A percentile compares a stretch with the other conserved stretches of the same genome.
phyloP scores from a whole-genome alignment of 92 coral and sea anemone genomes.

The Paragorgia papillata region DNA sequence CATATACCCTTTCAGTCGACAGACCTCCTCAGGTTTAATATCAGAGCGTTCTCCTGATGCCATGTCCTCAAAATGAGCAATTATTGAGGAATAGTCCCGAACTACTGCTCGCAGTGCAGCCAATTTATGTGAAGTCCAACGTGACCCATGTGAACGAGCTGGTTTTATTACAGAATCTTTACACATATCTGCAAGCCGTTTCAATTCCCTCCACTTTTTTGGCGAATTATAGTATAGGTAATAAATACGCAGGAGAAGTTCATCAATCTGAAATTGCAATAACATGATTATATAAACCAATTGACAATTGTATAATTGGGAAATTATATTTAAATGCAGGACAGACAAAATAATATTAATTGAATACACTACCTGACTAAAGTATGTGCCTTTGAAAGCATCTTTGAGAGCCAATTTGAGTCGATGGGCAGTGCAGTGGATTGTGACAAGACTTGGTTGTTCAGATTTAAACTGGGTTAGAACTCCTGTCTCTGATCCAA shows the following conservation, averaged over 20 bases:
- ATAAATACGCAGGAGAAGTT: conserved; percentile 21
- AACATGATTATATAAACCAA: too few species aligned
- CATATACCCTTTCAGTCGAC: conserved; percentile 34
- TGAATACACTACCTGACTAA: conserved; percentile 11
- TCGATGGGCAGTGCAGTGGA: conserved; percentile 44
- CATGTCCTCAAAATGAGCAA: conserved; percentile 39
- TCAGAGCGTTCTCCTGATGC: conserved; percentile 40
- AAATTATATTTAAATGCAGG: too few species aligned
- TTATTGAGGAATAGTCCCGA: conserved; percentile 7
- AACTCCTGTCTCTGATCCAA: conserved; percentile 38
- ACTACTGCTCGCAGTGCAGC: conserved; percentile 34
- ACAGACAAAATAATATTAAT: too few species aligned
- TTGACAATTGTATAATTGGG: too few species aligned
- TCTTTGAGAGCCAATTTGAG: conserved; percentile 42
- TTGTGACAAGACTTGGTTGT: conserved; percentile 30
- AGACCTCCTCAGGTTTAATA: conserved; percentile 29
- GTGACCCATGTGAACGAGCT: conserved; percentile 33
- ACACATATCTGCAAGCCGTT: conserved; percentile 7
- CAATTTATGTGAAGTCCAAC: conserved; percentile 36
- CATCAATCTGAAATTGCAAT: conserved; percentile 16
- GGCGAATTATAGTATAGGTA: conserved; percentile 40
- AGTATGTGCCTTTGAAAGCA: conserved; percentile 37
- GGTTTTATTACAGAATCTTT: conserved; percentile 43
- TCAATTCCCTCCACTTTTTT: conserved; percentile 43
- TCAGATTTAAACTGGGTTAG: conserved; percentile 19